These are phyloP conservation scores for Penaeus vannamei DNA, from an alignment of 1,140 invertebrate species.

Conservation along the genomic window DNA sequence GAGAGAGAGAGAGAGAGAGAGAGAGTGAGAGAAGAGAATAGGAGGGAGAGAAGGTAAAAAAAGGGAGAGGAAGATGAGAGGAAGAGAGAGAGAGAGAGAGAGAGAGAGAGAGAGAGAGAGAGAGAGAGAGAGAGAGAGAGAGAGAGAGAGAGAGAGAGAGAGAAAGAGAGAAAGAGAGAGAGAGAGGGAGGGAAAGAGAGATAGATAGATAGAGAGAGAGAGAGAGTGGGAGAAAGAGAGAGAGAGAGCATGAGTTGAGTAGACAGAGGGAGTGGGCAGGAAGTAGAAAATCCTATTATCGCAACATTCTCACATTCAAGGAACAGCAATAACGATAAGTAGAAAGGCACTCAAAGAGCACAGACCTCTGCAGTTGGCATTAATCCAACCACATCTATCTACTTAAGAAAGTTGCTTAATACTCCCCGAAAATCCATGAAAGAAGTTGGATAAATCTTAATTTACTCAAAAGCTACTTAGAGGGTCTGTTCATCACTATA, in stretches of 20 bases:
- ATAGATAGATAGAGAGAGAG: not conserved
- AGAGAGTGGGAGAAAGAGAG: constrained; percentile 2
- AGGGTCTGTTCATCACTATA: too few relatives aligned
- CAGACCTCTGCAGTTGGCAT: not conserved
- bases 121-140: too few relatives aligned
- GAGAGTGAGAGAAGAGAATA: not conserved
- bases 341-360: not conserved
- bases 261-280: not conserved
- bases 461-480: too few relatives aligned
- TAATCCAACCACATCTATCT: too few relatives aligned
- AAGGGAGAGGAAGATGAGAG: not conserved
- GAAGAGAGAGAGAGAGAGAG: constrained; percentile 16
- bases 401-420: too few relatives aligned
- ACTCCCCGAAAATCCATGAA: too few relatives aligned
- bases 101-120: too few relatives aligned
- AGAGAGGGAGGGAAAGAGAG: not conserved
- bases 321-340: not conserved
- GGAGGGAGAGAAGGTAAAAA: not conserved
- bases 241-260: not conserved
- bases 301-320: not conserved
- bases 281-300: not conserved
- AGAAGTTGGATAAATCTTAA: too few relatives aligned
- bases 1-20: not conserved
- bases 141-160: too few relatives aligned
- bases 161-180: not conserved